Conservation (phyloP, 1,140 invertebrate genomes). For the Nautilus pompilius region DNA sequence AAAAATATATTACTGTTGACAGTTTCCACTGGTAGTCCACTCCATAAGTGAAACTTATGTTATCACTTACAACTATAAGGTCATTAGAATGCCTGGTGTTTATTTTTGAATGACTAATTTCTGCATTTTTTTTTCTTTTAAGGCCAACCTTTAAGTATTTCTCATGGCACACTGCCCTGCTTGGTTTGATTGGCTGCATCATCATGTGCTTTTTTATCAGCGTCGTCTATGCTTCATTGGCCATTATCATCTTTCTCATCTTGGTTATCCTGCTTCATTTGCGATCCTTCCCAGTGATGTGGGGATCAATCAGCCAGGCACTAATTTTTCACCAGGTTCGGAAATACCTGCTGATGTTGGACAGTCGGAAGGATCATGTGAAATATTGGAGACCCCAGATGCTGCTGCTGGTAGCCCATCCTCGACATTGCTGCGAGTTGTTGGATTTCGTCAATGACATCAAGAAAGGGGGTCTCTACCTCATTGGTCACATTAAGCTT, state of each 20-base stretch:
- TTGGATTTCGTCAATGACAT: conserved; percentile 98
- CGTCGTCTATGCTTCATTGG: conserved; percentile 81
- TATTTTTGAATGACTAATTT: neutral
- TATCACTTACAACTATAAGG: neutral
- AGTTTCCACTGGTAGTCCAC: no score
- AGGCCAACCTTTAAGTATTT: conserved; percentile 97
- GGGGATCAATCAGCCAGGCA: conserved; percentile 98
- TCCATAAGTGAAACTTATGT: no score
- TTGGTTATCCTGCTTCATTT: conserved; percentile 85
- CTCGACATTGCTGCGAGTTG: conserved; percentile 82
- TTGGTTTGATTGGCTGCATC: conserved; percentile 82
- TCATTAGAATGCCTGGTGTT: neutral
- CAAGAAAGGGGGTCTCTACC: conserved; percentile 96
- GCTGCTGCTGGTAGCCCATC: conserved; percentile 85
- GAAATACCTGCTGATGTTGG: conserved; percentile 93
- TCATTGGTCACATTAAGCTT: conserved; percentile 86
- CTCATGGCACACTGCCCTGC: conserved; percentile 86
- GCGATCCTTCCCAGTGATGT: conserved; percentile 83
- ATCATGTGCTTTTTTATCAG: conserved; percentile 96
- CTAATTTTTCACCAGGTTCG: conserved; percentile 98
- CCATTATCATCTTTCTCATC: conserved; percentile 81
- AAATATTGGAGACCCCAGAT: conserved; percentile 99
- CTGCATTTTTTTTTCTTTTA: conserved; percentile 41
- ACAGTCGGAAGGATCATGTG: conserved; percentile 94
- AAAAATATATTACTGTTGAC: no score